Conservation (phyloP, 2,888 invertebrate species). For the Melanotus villosus region DNA sequence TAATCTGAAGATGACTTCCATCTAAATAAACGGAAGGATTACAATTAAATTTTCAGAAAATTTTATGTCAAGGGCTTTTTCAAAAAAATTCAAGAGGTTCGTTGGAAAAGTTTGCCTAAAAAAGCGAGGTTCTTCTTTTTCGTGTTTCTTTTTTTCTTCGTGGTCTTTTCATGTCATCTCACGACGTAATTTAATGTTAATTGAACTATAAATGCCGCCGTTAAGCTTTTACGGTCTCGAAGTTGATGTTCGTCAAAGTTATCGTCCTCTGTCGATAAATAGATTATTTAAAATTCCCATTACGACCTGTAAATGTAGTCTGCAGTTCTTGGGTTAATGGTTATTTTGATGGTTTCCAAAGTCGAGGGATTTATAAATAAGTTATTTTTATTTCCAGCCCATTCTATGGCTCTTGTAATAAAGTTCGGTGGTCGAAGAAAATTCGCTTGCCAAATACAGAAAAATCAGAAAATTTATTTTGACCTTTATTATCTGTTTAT, state of each 20-base stretch:
- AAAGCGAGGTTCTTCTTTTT: no score
- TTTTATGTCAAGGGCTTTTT: no score
- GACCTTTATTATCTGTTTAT: no score
- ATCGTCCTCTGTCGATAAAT: constrained; percentile 49
- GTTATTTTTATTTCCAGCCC: constrained; percentile 50
- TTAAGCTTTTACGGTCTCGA: constrained; percentile 43
- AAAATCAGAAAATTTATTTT: no score
- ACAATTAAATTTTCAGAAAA: no score
- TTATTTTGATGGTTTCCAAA: constrained; percentile 55
- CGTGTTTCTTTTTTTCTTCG: neutral
- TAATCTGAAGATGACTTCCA: no score
- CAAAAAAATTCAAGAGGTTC: no score
- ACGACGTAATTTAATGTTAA: constrained; percentile 43
- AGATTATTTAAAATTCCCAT: constrained; percentile 54
- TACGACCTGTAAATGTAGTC: constrained; percentile 61
- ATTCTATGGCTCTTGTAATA: constrained; percentile 30
- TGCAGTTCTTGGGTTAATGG: constrained; percentile 57
- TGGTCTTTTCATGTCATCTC: constrained; percentile 20
- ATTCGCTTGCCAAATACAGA: no score
- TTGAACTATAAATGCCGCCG: constrained; percentile 45
- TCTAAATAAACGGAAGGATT: no score
- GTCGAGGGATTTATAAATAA: constrained; percentile 55
- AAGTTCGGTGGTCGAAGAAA: constrained; percentile 8
- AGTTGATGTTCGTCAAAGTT: constrained; percentile 48
- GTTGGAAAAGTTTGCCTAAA: no score